Evolutionary conservation across 2,113 vertebrate genomes (phyloP).

Genomic region (Cottus gobio): DNA sequence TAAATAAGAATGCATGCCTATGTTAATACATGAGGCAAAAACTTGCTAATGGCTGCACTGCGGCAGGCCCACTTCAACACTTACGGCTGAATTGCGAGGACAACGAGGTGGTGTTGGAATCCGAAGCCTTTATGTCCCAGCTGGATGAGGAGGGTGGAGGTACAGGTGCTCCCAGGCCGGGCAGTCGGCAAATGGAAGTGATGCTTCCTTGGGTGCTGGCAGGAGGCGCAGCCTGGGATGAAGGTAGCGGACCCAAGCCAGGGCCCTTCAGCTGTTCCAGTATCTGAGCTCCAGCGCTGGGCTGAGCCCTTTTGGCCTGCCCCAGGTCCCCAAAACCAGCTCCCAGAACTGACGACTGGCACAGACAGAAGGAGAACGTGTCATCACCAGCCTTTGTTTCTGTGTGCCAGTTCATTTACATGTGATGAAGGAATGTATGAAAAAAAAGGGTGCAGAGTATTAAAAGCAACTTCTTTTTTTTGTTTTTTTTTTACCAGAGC

Average conservation of each 20-base stretch:
- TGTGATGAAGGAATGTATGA: not conserved
- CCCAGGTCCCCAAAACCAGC: conserved; percentile 93
- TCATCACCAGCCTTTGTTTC: not conserved
- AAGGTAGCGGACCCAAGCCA: conserved; percentile 87
- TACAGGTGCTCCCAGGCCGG: conserved; percentile 69
- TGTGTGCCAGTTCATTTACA: not conserved
- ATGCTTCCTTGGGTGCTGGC: conserved; percentile 83
- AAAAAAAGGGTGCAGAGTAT: not conserved
- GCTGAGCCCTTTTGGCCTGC: conserved; percentile 77
- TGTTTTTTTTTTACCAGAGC: conserved; percentile 81
- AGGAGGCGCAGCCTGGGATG: conserved; percentile 77
- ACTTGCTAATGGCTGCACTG: not conserved
- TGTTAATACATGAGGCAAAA: not conserved
- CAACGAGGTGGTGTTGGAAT: conserved; percentile 84
- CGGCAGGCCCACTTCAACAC: conserved; percentile 57
- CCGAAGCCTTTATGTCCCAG: conserved; percentile 91
- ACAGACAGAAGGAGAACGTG: conserved; percentile 8
- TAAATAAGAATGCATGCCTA: not conserved
- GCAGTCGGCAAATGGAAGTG: conserved; percentile 73
- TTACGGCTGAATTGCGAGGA: conserved; percentile 91
- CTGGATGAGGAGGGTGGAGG: conserved; percentile 81
- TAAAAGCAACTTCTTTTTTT: not conserved
- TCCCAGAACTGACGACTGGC: conserved; percentile 92
- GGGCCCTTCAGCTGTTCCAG: conserved; percentile 93
- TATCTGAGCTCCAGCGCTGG: conserved; percentile 88